A percentile compares a stretch with the other conserved stretches of the same genome.
phyloP scores from a whole-genome alignment of 1,140 invertebrate species.

The Papilio polytes region DNA sequence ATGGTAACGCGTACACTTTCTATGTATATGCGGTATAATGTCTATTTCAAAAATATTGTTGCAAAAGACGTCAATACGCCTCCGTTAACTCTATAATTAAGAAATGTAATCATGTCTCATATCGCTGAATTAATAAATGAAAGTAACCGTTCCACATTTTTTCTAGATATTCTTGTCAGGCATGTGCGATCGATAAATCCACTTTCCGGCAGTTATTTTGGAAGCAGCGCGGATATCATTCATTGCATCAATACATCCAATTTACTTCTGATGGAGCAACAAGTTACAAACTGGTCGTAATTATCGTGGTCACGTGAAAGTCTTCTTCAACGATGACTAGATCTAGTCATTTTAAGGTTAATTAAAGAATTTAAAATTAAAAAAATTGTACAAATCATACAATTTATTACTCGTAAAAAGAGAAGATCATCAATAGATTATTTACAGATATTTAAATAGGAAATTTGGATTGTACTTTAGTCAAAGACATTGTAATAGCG shows the following conservation, averaged over 20 bases:
- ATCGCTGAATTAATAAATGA: background rate
- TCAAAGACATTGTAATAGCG: background rate
- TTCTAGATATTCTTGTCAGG: constrained; percentile 4
- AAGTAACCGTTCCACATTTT: constrained; percentile 16
- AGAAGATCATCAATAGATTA: background rate
- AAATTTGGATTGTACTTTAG: background rate
- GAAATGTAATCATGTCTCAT: background rate
- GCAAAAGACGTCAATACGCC: background rate
- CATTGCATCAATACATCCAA: constrained; percentile 10
- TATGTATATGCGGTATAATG: background rate
- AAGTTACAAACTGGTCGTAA: constrained; percentile 5
- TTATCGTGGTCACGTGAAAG: constrained; percentile 19
- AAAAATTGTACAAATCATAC: background rate
- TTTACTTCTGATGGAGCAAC: constrained; percentile 16
- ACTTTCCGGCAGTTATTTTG: constrained; percentile 6
- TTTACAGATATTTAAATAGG: background rate
- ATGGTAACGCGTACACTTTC: background rate
- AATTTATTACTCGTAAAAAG: background rate
- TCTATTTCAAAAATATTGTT: background rate
- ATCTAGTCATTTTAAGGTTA: background rate
- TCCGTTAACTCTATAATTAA: background rate
- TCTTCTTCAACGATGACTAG: background rate
- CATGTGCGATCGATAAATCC: constrained; percentile 17
- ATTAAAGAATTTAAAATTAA: no score
- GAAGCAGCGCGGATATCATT: constrained; percentile 11